Conservation (phyloP, 2,888 invertebrate species). For the Tiliacea citrago region DNA sequence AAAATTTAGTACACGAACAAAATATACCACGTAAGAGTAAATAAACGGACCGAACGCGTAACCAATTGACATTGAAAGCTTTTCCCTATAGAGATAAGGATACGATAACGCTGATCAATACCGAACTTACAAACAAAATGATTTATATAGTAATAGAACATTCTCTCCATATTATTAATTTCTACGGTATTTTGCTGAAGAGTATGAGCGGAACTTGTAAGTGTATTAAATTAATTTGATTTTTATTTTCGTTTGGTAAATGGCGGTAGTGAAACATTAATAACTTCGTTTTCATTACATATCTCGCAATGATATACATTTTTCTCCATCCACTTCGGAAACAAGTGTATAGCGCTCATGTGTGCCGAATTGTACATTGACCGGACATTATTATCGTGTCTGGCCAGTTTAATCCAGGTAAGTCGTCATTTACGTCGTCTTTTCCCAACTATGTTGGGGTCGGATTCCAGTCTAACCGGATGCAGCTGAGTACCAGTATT, state of each 20-base stretch:
- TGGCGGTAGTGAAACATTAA: slow-evolving; percentile 24
- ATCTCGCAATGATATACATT: not conserved
- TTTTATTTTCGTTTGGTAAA: slow-evolving; percentile 4
- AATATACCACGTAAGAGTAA: slow-evolving; percentile 19
- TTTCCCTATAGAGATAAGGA: slow-evolving; percentile 63
- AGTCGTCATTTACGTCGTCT: not conserved
- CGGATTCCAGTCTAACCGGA: not conserved
- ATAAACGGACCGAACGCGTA: slow-evolving; percentile 34
- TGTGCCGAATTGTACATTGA: not conserved
- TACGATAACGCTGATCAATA: slow-evolving; percentile 61
- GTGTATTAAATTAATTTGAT: not conserved
- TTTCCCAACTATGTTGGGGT: not conserved
- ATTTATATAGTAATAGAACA: slow-evolving; percentile 14
- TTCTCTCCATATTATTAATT: not conserved
- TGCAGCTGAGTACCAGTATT: not conserved
- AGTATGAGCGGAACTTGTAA: slow-evolving; percentile 20
- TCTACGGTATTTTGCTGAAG: slow-evolving; percentile 21
- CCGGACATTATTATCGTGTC: not conserved
- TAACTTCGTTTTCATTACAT: not conserved
- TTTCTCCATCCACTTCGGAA: not conserved
- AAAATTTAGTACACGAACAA: slow-evolving; percentile 6
- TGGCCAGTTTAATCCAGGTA: not conserved
- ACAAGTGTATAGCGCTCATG: too few relatives aligned
- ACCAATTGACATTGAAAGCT: slow-evolving; percentile 66
- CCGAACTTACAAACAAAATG: slow-evolving; percentile 15